Base-by-base conservation (phyloP, 2,888 invertebrate species). In the Tenodera sinensis region DNA sequence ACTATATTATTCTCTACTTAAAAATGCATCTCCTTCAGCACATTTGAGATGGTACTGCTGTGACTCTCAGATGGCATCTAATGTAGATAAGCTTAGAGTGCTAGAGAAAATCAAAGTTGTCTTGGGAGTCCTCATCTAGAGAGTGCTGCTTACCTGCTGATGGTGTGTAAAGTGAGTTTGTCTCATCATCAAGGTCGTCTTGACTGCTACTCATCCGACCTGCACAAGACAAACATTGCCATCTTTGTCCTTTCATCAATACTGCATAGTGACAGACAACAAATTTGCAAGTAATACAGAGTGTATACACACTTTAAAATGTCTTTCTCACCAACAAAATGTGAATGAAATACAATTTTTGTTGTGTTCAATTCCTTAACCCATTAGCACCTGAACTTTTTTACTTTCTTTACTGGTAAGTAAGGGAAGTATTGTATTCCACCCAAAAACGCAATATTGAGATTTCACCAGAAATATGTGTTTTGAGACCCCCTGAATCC, bases 121-220 rank as follows among this genome's bases (percentile, higher is more conserved):
- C 88, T n/a, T 89, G 89, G 20, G 89, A 89, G 34, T 89, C 91
- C 42, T 91, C 90, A 87, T 91, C 91, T 47, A 88, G 27, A n/a
- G 89, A 88, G 28, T 71, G 83, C 20, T 34, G 86, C 95, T 96
- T 97, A 95, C 95, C 95, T 95, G 95, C 93, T 90, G 94, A 94
- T 89, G 96, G 95, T 90, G 96, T 95, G 93, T 96, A 96, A 89
- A 96, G 93, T 14, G 97, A 97, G 90, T 95, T 95, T 92, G 96
- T 95, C 91, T 97, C 97, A 91, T 96, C 96, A 92, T 97, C 97
- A 92, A 98, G 94, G 93, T 98, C 98, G 93, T 98, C 98, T 92
- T 97, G 97, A 92, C 97, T 98, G 92, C 95, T 96, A 94, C 96
- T 97, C 94, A 97, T 96, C 90, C 97, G 96, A 92, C 96, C 97